Evolutionary conservation across 2,888 invertebrate species (phyloP).

Genomic region (Diplolepis rosae): DNA sequence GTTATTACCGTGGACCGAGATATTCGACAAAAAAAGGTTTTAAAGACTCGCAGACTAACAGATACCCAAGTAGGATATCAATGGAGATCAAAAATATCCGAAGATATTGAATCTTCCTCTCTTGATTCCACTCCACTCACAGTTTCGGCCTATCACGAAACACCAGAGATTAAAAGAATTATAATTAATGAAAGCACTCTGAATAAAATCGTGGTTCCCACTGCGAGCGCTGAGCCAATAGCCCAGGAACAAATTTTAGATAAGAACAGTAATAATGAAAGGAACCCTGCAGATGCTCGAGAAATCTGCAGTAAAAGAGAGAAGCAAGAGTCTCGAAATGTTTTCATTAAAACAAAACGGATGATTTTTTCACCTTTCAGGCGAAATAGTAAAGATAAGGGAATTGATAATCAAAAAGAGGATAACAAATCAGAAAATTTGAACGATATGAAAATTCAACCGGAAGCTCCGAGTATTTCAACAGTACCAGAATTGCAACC

Average conservation of each 20-base stretch:
- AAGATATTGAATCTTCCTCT: conserved; percentile 24
- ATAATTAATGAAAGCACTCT: conserved; percentile 62
- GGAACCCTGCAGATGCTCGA: neutral
- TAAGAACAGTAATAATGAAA: conserved; percentile 12
- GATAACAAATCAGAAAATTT: neutral
- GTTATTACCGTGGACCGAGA: conserved; percentile 52
- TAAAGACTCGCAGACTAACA: conserved; percentile 60
- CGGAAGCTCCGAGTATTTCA: neutral
- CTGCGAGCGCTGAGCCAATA: conserved; percentile 48
- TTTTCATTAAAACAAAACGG: conserved; percentile 87
- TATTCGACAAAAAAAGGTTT: conserved; percentile 52
- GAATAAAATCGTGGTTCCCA: conserved; percentile 66
- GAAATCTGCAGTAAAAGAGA: conserved; percentile 46
- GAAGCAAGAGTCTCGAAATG: conserved; percentile 74
- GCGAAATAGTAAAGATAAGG: conserved; percentile 71
- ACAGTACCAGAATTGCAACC: neutral
- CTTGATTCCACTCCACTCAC: conserved; percentile 45
- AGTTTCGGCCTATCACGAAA: conserved; percentile 44
- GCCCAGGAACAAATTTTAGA: conserved; percentile 37
- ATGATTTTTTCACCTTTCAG: conserved; percentile 86
- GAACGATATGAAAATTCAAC: neutral
- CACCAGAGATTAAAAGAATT: conserved; percentile 58
- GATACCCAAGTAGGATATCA: conserved; percentile 58
- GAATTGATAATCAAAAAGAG: conserved; percentile 23
- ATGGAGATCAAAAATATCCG: conserved; percentile 43